These are phyloP conservation scores for Calyptommatus sinebrachiatus DNA, from an alignment of 2,113 vertebrate genomes.

Conservation along the genomic window DNA sequence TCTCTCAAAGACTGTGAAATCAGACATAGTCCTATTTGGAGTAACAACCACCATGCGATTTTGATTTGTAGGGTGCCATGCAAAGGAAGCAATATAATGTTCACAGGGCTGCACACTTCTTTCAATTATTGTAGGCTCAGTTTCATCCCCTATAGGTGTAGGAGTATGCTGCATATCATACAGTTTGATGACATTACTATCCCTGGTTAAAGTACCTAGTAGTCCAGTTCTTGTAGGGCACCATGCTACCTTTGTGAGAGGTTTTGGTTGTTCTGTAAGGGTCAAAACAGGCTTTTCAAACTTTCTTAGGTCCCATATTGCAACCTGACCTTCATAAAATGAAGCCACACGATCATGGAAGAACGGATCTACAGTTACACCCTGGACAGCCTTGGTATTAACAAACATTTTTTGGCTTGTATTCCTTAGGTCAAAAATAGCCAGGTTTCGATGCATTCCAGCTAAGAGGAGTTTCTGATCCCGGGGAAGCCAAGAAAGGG, in stretches of 20 bases:
- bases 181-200: constrained; percentile 93
- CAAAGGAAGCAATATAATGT: constrained; percentile 91
- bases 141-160: constrained; percentile 94
- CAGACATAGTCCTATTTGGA: constrained; percentile 91
- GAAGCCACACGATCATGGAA: constrained; percentile 94
- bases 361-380: constrained; percentile 93
- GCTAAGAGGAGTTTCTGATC: constrained; percentile 94
- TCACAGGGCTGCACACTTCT: constrained; percentile 94
- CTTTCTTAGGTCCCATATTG: constrained; percentile 97
- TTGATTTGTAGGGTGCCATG: constrained; percentile 95
- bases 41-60: constrained; percentile 98
- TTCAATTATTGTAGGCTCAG: constrained; percentile 97
- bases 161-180: constrained; percentile 99
- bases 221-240: constrained; percentile 94
- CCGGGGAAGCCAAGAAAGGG: constrained; percentile 96
- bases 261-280: constrained; percentile 92
- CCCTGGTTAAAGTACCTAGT: constrained; percentile 91
- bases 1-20: constrained; percentile 97
- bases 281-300: constrained; percentile 98
- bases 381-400: constrained; percentile 97
- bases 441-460: constrained; percentile 96
- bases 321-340: constrained; percentile 97
- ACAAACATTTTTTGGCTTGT: constrained; percentile 98
- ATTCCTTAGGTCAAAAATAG: constrained; percentile 95
- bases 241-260: constrained; percentile 95